Percentiles rank a stretch among this genome's conserved stretches.
phyloP scores from a whole-genome alignment of 2,797 vertebrate species.

The Helostoma temminkii region DNA sequence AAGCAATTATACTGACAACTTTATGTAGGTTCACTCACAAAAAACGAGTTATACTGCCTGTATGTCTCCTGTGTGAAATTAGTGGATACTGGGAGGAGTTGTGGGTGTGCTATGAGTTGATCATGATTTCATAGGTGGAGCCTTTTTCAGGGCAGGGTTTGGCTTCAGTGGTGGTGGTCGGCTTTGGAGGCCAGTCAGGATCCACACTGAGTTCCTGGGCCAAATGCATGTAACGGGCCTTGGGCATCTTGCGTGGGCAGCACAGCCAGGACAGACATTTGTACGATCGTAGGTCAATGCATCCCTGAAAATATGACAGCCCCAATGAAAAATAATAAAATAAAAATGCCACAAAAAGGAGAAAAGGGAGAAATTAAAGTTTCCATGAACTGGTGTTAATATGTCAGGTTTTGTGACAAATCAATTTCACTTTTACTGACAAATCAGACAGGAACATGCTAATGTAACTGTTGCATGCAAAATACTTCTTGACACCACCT shows the following conservation, averaged over 20 bases:
- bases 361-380: background rate
- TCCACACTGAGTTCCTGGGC: conserved; percentile 96
- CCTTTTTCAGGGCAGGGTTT: conserved; percentile 87
- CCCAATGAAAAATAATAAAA: conserved; percentile 33
- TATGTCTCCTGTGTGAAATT: conserved; percentile 13
- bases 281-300: conserved; percentile 78
- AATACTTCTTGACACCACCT: conserved; percentile 18
- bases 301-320: conserved; percentile 80
- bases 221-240: conserved; percentile 96
- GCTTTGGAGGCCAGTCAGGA: conserved; percentile 98
- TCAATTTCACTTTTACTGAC: background rate
- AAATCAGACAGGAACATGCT: conserved; percentile 23
- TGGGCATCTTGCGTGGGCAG: conserved; percentile 86
- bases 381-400: conserved; percentile 8
- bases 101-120: conserved; percentile 84
- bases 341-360: conserved; percentile 6
- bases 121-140: conserved; percentile 86
- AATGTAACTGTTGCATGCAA: conserved; percentile 47
- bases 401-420: background rate
- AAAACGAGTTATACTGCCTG: conserved; percentile 14
- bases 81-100: background rate
- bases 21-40: conserved; percentile 24
- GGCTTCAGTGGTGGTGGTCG: conserved; percentile 96
- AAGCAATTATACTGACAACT: conserved; percentile 14
- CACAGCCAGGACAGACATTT: conserved; percentile 85